These are phyloP conservation scores for Scaptomyza caliginosa DNA, from an alignment of 2,888 invertebrate genomes.

Conservation along the genomic window DNA sequence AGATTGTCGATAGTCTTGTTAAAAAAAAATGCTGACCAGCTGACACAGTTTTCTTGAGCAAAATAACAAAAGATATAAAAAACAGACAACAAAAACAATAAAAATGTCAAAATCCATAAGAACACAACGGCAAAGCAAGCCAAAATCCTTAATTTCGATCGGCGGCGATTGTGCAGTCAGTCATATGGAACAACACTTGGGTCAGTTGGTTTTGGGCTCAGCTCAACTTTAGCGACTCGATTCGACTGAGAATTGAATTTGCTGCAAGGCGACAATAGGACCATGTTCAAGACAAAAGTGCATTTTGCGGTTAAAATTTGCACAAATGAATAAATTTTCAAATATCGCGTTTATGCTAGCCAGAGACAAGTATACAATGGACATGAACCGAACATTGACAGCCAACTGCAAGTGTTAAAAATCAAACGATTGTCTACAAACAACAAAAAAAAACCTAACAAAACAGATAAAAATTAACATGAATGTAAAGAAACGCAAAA, in stretches of 20 bases:
- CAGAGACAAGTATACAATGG: slow-evolving; percentile 15
- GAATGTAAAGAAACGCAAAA: slow-evolving; percentile 19
- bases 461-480: background rate
- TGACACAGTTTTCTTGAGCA: slow-evolving; percentile 46
- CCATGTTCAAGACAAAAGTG: slow-evolving; percentile 47
- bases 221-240: slow-evolving; percentile 1
- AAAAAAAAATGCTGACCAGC: slow-evolving; percentile 56
- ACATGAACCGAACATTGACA: slow-evolving; percentile 47
- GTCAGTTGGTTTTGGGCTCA: slow-evolving; percentile 24
- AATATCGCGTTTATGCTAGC: slow-evolving; percentile 34
- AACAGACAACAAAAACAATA: slow-evolving; percentile 33
- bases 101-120: slow-evolving; percentile 46
- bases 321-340: slow-evolving; percentile 43
- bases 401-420: slow-evolving; percentile 45
- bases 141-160: slow-evolving; percentile 57
- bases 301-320: slow-evolving; percentile 60
- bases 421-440: slow-evolving; percentile 47
- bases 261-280: slow-evolving; percentile 35
- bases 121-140: slow-evolving; percentile 23
- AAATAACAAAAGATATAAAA: slow-evolving; percentile 3
- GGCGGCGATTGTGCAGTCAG: slow-evolving; percentile 60
- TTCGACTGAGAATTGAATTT: slow-evolving; percentile 23
- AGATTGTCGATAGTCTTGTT: slow-evolving; percentile 62
- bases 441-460: slow-evolving; percentile 1
- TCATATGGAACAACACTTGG: slow-evolving; percentile 50